Conservation (phyloP, 2,797 vertebrate genomes). For the Coranthus polyacanthus region DNA sequence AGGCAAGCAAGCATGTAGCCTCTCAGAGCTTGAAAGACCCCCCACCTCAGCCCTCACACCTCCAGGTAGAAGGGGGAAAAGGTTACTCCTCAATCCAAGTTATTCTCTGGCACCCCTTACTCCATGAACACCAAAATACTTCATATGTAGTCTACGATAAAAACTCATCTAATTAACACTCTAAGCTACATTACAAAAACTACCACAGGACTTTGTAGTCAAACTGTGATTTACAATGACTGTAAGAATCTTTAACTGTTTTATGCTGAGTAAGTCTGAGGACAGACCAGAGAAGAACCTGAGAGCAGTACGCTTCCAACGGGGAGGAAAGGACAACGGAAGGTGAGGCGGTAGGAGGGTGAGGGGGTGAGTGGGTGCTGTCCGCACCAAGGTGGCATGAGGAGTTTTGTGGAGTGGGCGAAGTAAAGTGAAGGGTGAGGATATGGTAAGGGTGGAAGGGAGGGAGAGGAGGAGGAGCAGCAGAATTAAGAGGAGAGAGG, state of each 20-base stretch:
- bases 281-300: constrained; percentile 69
- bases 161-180: constrained; percentile 3
- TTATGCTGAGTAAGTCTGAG: constrained; percentile 30
- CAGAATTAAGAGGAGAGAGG: constrained; percentile 95
- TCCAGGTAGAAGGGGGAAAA: constrained; percentile 71
- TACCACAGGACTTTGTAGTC: not conserved
- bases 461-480: constrained; percentile 74
- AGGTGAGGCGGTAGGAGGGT: constrained; percentile 67
- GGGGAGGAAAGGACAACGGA: constrained; percentile 67
- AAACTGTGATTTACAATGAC: constrained; percentile 33
- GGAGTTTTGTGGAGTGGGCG: constrained; percentile 58
- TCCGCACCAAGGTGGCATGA: constrained; percentile 64
- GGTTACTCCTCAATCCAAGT: constrained; percentile 60
- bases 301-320: constrained; percentile 68
- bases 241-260: constrained; percentile 17
- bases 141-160: constrained; percentile 3
- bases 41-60: constrained; percentile 74
- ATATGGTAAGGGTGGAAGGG: constrained; percentile 66
- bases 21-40: constrained; percentile 75
- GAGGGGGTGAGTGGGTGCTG: constrained; percentile 50
- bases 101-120: constrained; percentile 62
- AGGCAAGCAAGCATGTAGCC: constrained; percentile 78
- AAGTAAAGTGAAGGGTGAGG: constrained; percentile 70
- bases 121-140: constrained; percentile 7
- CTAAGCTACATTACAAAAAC: constrained; percentile 9